Conservation (phyloP, 2,888 invertebrate genomes). For the Hemithea aestivaria region DNA sequence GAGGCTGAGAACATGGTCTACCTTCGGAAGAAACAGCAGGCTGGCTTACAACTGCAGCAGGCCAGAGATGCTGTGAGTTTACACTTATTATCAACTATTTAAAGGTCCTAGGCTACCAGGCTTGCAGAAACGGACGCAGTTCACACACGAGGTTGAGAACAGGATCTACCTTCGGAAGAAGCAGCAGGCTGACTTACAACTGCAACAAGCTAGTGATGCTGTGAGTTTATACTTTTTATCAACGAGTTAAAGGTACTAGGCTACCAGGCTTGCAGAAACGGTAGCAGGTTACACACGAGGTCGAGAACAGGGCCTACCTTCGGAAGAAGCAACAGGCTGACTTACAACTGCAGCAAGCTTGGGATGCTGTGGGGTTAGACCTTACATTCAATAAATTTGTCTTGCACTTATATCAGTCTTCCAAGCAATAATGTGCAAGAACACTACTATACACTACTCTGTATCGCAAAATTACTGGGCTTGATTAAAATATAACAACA, state of each 20-base stretch:
- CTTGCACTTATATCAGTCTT: too few species aligned
- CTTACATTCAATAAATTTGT: too few species aligned
- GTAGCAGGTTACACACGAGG: constrained; percentile 97
- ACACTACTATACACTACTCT: too few species aligned
- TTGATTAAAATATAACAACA: too few species aligned
- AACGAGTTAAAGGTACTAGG: constrained; percentile 94
- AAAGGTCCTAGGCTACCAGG: too few species aligned
- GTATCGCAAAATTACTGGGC: too few species aligned
- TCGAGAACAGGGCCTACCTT: constrained; percentile 93
- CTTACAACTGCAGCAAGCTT: constrained; percentile 84
- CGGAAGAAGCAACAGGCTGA: constrained; percentile 91
- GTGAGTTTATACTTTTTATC: too few species aligned
- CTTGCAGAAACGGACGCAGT: constrained; percentile 95
- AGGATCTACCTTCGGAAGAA: constrained; percentile 92
- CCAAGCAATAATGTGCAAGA: too few species aligned
- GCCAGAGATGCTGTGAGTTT: constrained; percentile 93
- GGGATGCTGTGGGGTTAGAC: too few species aligned
- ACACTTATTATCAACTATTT: too few species aligned
- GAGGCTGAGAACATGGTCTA: constrained; percentile 96
- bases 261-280: constrained; percentile 94
- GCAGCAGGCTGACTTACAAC: constrained; percentile 88
- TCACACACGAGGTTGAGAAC: constrained; percentile 97
- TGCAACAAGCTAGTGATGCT: too few species aligned
- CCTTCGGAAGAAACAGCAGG: constrained; percentile 88
- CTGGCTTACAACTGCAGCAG: constrained; percentile 90